Evolutionary conservation across 2,888 invertebrate genomes (phyloP), one percentile per base, ranked within the genome.

Genomic region (Thymelicus sylvestris): DNA sequence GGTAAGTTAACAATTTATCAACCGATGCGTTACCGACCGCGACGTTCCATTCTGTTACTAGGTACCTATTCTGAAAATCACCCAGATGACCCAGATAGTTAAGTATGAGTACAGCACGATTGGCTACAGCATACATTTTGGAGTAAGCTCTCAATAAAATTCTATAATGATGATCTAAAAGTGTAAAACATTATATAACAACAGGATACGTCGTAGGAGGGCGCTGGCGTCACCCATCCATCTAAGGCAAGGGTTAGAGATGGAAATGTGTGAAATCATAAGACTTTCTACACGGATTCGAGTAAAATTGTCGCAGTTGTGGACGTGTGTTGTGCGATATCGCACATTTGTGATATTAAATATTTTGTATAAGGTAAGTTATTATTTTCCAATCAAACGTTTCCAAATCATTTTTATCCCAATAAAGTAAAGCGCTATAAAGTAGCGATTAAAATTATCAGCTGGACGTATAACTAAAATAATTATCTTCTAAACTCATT

Each of bases 251-350:
- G 79, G 63, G 61, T 52, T 62, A 62, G 8, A 52, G 15, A 60
- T 72, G 67, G 73, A 67, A 62, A 64, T 71, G 59, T 71, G 72
- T 84, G 85, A 85, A 78, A 78, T 84, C 83, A 86, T 74, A 65
- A 73, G 63, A 80, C 85, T 85, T 84, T 85, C 84, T 77, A 80
- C 74, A 77, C 80, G 78, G 64, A 78, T 80, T 75, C 74, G 19
- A n/a, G 41, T 41, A 24, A 62, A 62, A 67, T n/a, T 55, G 61
- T 52, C 62, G 24, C 67, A 67, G 67, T 67, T 24, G 50, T 67
- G 68, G 73, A 72, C 63, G 60, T 67, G 66, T 71, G 74, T 62
- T 73, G 66, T 47, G 73, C 66, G 73, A 65, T 31, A 47, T 69
- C 52, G 52, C 67, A 67, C 61, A 61, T 62, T 67, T 41, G 19